A percentile compares a stretch with the other conserved stretches of the same genome.
Conservation (phyloP, 53 echinoderm and acorn worm genomes). For the Crossaster papposus region DNA sequence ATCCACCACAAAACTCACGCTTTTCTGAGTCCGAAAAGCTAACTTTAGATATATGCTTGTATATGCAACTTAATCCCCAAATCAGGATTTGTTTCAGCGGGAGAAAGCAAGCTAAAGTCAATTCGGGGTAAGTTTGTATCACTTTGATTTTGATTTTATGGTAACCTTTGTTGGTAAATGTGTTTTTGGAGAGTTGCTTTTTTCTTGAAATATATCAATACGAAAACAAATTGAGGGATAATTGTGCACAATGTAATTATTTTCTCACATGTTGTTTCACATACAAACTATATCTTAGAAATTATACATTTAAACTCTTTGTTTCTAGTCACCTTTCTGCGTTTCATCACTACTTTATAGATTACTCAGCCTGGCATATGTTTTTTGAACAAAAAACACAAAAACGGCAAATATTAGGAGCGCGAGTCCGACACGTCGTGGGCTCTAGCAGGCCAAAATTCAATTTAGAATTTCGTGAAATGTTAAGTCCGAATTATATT, state of each 20-base stretch:
- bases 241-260: neutral
- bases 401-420: neutral
- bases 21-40: neutral
- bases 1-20: neutral
- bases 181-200: neutral
- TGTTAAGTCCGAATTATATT: neutral
- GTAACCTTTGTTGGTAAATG: neutral
- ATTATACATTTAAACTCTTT: neutral
- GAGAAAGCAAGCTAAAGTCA: neutral
- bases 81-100: neutral
- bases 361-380: neutral
- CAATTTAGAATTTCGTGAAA: neutral
- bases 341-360: neutral
- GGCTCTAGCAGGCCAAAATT: too few species aligned
- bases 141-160: neutral
- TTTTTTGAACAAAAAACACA: neutral
- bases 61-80: neutral
- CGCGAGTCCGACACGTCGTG: neutral
- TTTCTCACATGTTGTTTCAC: neutral
- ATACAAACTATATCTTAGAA: neutral
- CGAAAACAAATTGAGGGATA: neutral
- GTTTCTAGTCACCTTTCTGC: neutral
- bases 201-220: neutral
- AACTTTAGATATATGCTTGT: neutral
- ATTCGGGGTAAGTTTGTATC: neutral